Evolutionary conservation across 2,797 vertebrate genomes (phyloP).

Genomic region (Acrossocheilus fasciatus): DNA sequence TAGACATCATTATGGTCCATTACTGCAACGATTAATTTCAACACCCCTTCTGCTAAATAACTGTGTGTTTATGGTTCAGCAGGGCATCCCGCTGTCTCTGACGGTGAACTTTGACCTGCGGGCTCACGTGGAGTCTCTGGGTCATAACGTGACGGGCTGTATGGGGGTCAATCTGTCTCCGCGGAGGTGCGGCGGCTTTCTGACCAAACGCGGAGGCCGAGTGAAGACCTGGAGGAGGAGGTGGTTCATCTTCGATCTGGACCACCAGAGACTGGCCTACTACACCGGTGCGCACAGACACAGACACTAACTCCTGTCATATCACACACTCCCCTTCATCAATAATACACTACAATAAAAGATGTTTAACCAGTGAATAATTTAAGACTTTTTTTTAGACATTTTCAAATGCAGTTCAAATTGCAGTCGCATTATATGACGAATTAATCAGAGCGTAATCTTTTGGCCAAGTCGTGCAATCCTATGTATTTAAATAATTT

Average conservation of each 20-base stretch:
- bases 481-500: no score
- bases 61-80: not conserved
- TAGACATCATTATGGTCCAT: no score
- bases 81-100: conserved; percentile 73
- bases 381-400: no score
- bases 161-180: conserved; percentile 78
- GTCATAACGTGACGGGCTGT: conserved; percentile 84
- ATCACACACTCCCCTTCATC: no score
- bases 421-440: not conserved
- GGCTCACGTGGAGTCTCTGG: conserved; percentile 86
- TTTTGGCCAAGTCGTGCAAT: no score
- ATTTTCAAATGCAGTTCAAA: no score
- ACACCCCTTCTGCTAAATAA: not conserved
- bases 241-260: conserved; percentile 91
- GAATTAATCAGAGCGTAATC: conserved; percentile 23
- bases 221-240: conserved; percentile 94
- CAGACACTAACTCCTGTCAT: no score
- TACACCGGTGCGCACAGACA: conserved; percentile 79
- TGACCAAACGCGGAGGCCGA: conserved; percentile 89
- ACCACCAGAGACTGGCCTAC: conserved; percentile 87
- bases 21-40: no score
- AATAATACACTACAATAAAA: no score
- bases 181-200: conserved; percentile 83
- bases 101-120: conserved; percentile 84
- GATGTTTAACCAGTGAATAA: no score